phyloP scores from a whole-genome alignment of 2,888 invertebrate species.

The Protonemura montana region DNA sequence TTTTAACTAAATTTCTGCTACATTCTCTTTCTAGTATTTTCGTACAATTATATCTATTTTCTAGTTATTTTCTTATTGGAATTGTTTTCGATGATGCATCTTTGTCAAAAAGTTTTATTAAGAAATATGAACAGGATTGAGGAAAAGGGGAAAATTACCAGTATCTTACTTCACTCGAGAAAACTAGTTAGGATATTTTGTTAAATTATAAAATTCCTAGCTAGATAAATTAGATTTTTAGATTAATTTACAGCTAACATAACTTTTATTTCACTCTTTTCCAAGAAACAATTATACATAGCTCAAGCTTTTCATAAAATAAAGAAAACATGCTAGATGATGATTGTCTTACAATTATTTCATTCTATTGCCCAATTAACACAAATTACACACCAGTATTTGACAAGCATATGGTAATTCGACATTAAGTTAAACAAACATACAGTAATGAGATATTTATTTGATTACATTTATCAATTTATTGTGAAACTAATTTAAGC shows the following conservation, averaged over 20 bases:
- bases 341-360: conserved; percentile 28
- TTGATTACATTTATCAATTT: not conserved
- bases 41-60: too few relatives aligned
- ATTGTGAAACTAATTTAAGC: not conserved
- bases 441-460: not conserved
- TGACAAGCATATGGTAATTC: not conserved
- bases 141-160: too few relatives aligned
- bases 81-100: too few relatives aligned
- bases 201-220: too few relatives aligned
- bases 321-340: conserved; percentile 10
- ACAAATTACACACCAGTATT: not conserved
- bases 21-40: too few relatives aligned
- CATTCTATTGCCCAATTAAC: conserved; percentile 13
- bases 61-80: too few relatives aligned
- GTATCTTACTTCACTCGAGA: too few relatives aligned
- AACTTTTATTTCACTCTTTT: not conserved
- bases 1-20: too few relatives aligned
- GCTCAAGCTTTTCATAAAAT: not conserved
- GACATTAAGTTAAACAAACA: not conserved
- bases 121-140: too few relatives aligned
- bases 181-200: too few relatives aligned
- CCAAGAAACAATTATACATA: not conserved
- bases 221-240: not conserved
- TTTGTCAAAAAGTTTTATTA: too few relatives aligned
- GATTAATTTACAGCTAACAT: not conserved